These are phyloP conservation scores for Lophotriccus pileatus DNA, from an alignment of 2,797 vertebrate genomes.

Conservation along the genomic window DNA sequence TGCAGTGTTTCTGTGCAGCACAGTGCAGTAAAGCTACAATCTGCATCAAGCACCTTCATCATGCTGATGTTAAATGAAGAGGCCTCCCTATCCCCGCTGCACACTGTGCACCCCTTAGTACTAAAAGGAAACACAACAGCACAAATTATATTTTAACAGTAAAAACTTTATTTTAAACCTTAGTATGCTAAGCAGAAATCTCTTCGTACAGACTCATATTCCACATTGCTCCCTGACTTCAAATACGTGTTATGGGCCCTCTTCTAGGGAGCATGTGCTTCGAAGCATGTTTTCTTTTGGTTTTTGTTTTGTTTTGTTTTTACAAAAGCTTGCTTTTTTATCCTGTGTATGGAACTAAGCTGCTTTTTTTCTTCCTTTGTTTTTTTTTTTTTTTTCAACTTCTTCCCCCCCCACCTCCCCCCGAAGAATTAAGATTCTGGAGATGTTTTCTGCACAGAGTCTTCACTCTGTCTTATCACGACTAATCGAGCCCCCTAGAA, in stretches of 20 bases:
- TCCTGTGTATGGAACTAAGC: neutral
- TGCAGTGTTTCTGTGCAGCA: neutral
- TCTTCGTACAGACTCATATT: neutral
- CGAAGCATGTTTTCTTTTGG: neutral
- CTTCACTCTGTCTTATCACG: slow-evolving; percentile 88
- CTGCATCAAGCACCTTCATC: neutral
- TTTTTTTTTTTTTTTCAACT: neutral
- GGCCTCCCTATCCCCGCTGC: neutral
- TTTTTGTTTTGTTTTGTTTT: neutral
- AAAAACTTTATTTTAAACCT: neutral
- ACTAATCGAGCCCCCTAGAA: slow-evolving; percentile 89
- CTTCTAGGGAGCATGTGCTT: neutral
- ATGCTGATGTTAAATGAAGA: neutral
- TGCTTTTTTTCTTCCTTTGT: neutral
- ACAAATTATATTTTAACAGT: neutral
- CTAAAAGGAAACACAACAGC: neutral
- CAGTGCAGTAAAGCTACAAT: neutral
- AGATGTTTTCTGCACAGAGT: slow-evolving; percentile 84
- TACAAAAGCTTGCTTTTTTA: neutral
- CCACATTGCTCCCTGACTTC: neutral
- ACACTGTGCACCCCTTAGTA: neutral
- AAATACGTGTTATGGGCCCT: neutral
- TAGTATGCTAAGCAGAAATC: neutral
- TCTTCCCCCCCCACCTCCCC: neutral
- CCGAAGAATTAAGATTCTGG: slow-evolving; percentile 93